Evolutionary conservation across 1,140 invertebrate species (phyloP).

Genomic region (Limonius californicus): DNA sequence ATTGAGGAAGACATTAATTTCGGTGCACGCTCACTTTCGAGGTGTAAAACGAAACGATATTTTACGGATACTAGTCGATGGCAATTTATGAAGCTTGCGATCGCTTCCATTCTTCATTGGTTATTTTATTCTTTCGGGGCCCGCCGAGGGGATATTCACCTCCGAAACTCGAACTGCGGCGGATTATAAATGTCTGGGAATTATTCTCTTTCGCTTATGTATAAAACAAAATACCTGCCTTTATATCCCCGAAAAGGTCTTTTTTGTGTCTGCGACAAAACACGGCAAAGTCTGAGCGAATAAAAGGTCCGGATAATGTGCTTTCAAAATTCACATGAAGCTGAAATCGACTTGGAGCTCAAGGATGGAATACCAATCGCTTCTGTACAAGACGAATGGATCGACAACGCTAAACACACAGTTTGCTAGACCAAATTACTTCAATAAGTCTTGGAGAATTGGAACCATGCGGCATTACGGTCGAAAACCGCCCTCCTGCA

Average conservation of each 20-base stretch:
- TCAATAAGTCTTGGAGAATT: slow-evolving; percentile 5
- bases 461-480: slow-evolving; percentile 2
- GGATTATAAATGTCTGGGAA: too few species aligned
- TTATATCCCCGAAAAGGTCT: too few species aligned
- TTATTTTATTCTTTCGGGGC: neutral
- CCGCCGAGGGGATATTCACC: neutral
- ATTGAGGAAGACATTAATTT: slow-evolving; percentile 1
- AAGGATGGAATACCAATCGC: neutral
- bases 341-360: neutral
- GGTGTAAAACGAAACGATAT: neutral
- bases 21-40: neutral
- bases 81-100: neutral
- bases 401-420: slow-evolving; percentile 9
- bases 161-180: too few species aligned
- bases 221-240: too few species aligned
- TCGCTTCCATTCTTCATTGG: neutral
- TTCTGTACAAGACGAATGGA: neutral
- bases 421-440: slow-evolving; percentile 11
- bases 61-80: neutral
- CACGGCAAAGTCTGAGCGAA: neutral
- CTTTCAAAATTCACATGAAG: neutral
- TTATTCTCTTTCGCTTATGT: too few species aligned
- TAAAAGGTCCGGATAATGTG: neutral
- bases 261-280: too few species aligned
- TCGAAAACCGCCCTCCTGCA: neutral